phyloP scores from a whole-genome alignment of 35 echinoderm and acorn worm species.

The Ptychodera flava region DNA sequence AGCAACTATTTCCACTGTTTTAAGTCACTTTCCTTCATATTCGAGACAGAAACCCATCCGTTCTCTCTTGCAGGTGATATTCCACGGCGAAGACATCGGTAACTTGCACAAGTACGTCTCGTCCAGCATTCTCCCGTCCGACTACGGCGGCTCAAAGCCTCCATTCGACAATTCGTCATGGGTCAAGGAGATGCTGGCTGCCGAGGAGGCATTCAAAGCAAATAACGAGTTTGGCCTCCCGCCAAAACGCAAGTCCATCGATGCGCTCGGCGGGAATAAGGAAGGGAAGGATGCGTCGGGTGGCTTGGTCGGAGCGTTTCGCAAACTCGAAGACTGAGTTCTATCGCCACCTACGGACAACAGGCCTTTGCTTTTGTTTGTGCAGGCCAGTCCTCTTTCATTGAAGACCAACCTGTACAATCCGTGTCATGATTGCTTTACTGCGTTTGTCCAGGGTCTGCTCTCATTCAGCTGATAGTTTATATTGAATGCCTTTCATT shows the following conservation, averaged over 20 bases:
- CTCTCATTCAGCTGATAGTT: too few species aligned
- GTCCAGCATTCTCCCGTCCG: conserved; percentile 20
- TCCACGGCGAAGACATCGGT: conserved; percentile 22
- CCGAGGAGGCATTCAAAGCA: not conserved
- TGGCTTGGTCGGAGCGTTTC: not conserved
- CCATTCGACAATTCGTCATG: conserved; percentile 50
- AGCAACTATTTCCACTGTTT: too few species aligned
- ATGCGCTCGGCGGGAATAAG: not conserved
- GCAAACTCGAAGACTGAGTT: not conserved
- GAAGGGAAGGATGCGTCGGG: not conserved
- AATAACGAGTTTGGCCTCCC: not conserved
- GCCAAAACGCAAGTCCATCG: not conserved
- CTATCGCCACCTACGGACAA: too few species aligned
- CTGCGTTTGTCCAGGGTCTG: too few species aligned
- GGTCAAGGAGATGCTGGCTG: conserved; percentile 17
- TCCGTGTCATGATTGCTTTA: too few species aligned
- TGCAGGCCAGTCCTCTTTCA: too few species aligned
- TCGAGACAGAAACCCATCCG: too few species aligned
- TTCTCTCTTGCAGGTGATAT: conserved; percentile 15
- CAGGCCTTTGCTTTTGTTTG: too few species aligned
- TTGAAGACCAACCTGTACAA: too few species aligned
- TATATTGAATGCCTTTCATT: too few species aligned
- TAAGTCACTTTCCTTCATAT: too few species aligned
- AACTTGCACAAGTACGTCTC: conserved; percentile 30
- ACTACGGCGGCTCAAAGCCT: conserved; percentile 26